Evolutionary conservation across 2,888 invertebrate species (phyloP).

Genomic region (Ophion slaviceki): DNA sequence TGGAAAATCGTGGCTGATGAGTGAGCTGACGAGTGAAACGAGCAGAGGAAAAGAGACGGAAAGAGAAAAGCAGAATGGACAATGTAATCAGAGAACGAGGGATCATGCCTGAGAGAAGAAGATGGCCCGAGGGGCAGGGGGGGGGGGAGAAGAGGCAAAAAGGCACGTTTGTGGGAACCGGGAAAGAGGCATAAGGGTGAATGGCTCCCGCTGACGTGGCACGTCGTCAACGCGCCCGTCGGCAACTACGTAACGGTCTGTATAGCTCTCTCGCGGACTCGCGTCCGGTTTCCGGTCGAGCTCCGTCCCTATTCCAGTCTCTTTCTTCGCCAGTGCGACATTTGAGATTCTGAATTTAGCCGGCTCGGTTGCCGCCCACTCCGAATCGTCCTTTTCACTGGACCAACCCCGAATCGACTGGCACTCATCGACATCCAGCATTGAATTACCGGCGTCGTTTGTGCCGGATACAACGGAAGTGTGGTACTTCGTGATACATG

Average conservation of each 20-base stretch:
- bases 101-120: slow-evolving; percentile 32
- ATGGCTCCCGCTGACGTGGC: slow-evolving; percentile 79
- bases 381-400: slow-evolving; percentile 53
- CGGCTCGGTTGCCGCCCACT: slow-evolving; percentile 68
- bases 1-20: slow-evolving; percentile 36
- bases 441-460: slow-evolving; percentile 74
- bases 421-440: slow-evolving; percentile 62
- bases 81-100: slow-evolving; percentile 71
- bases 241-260: slow-evolving; percentile 62
- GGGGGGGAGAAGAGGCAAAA: slow-evolving; percentile 36
- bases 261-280: slow-evolving; percentile 70
- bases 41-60: slow-evolving; percentile 18
- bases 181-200: slow-evolving; percentile 66
- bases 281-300: slow-evolving; percentile 79
- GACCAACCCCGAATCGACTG: slow-evolving; percentile 59
- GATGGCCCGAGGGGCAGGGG: slow-evolving; percentile 43
- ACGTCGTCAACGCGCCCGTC: slow-evolving; percentile 73
- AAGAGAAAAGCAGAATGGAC: slow-evolving; percentile 31
- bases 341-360: slow-evolving; percentile 64
- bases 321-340: slow-evolving; percentile 59
- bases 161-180: slow-evolving; percentile 63
- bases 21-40: slow-evolving; percentile 12
- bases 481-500: slow-evolving; percentile 54
- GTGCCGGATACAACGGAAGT: slow-evolving; percentile 73
- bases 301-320: slow-evolving; percentile 59